These are phyloP conservation scores for Albula glossodonta DNA, from an alignment of 2,113 vertebrate genomes.

Conservation along the genomic window DNA sequence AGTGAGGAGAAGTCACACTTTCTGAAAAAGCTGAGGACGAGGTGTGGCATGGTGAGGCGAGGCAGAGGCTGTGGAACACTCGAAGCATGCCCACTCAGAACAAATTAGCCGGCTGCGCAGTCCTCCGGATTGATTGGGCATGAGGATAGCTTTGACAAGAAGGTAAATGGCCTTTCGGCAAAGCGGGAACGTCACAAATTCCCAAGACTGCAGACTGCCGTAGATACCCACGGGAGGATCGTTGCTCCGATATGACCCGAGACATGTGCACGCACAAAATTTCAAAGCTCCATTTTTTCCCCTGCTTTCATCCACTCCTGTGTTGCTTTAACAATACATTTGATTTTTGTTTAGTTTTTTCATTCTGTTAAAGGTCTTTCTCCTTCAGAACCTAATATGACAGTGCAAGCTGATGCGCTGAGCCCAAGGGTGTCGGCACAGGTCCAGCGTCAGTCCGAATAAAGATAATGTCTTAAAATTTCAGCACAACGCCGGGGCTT, in stretches of 20 bases:
- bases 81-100: too few relatives aligned
- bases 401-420: not conserved
- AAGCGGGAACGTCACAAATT: not conserved
- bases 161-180: not conserved
- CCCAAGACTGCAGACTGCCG: not conserved
- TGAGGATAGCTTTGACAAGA: not conserved
- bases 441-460: not conserved
- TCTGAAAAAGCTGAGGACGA: too few relatives aligned
- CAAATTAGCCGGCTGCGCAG: not conserved
- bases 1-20: too few relatives aligned
- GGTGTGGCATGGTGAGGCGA: too few relatives aligned
- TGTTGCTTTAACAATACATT: not conserved
- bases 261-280: not conserved
- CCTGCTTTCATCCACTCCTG: not conserved
- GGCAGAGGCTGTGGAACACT: too few relatives aligned
- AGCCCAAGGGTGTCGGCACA: not conserved
- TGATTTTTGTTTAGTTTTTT: not conserved
- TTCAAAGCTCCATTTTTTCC: not conserved
- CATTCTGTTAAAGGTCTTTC: not conserved
- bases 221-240: not conserved
- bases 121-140: not conserved
- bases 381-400: conserved; percentile 12
- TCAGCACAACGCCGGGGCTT: not conserved
- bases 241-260: not conserved
- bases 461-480: not conserved